A percentile compares a stretch with the other conserved stretches of the same genome.
phyloP scores from a whole-genome alignment of 1,140 invertebrate species.

The Archegozetes longisetosus region DNA sequence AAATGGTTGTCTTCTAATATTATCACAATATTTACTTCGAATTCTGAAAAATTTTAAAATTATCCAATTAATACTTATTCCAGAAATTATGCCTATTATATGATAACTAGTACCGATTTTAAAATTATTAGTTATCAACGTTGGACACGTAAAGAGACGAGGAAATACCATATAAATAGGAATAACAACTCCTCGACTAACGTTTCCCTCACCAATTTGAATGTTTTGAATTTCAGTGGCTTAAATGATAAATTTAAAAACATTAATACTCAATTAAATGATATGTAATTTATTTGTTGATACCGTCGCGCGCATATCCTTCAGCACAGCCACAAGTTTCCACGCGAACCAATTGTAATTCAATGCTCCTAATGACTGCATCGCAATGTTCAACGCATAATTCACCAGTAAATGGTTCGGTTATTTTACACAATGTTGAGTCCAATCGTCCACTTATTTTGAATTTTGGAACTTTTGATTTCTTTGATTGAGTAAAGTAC shows the following conservation, averaged over 20 bases:
- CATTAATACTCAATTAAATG: background rate
- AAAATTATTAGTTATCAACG: constrained; percentile 74
- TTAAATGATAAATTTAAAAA: constrained; percentile 26
- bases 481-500: constrained; percentile 26
- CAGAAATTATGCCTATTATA: too few relatives aligned
- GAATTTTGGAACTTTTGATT: constrained; percentile 57
- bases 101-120: constrained; percentile 69
- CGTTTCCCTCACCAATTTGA: constrained; percentile 86
- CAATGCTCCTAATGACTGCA: constrained; percentile 72
- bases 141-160: constrained; percentile 83
- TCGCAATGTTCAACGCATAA: constrained; percentile 56
- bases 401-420: constrained; percentile 73
- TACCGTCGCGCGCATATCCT: constrained; percentile 82
- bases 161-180: constrained; percentile 94
- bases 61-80: constrained; percentile 8
- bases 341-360: constrained; percentile 80
- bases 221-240: constrained; percentile 96
- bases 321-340: constrained; percentile 92
- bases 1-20: constrained; percentile 84
- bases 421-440: constrained; percentile 59
- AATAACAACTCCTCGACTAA: constrained; percentile 56
- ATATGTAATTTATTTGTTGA: constrained; percentile 12
- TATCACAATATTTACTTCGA: constrained; percentile 84
- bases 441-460: constrained; percentile 63
- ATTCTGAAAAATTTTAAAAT: constrained; percentile 45